Evolutionary conservation across 2,888 invertebrate species (phyloP).

Genomic region (Tinea trinotella): DNA sequence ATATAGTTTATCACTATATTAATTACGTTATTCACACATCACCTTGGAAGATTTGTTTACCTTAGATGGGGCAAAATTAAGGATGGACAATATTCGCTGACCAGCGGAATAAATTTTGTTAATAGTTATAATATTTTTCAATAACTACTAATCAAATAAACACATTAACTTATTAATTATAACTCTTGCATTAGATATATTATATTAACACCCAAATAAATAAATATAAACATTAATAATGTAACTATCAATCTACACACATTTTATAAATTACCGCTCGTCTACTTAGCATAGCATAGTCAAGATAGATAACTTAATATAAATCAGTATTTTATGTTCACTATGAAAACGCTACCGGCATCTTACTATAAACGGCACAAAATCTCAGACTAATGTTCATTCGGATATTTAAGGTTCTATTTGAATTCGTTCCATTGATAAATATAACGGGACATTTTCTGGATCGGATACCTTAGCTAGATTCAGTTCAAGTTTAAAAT

Average conservation of each 20-base stretch:
- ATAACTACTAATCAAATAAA: too few relatives aligned
- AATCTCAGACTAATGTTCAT: background rate
- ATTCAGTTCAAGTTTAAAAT: too few relatives aligned
- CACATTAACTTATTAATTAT: conserved; percentile 2
- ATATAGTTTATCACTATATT: too few relatives aligned
- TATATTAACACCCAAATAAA: conserved; percentile 7
- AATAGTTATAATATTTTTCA: too few relatives aligned
- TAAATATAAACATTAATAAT: background rate
- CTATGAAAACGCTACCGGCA: background rate
- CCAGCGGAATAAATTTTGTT: too few relatives aligned
- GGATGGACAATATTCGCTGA: too few relatives aligned
- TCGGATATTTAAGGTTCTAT: background rate
- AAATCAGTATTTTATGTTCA: background rate
- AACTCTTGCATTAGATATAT: too few relatives aligned
- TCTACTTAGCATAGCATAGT: conserved; percentile 9
- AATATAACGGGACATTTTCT: background rate
- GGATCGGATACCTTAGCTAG: too few relatives aligned
- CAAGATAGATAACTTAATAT: conserved; percentile 5
- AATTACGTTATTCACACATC: too few relatives aligned
- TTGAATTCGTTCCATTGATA: background rate
- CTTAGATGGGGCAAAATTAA: too few relatives aligned
- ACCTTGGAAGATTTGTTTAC: too few relatives aligned
- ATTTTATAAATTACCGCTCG: conserved; percentile 11
- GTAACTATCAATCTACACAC: background rate
- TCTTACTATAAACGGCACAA: conserved; percentile 4